These are phyloP conservation scores for Perca flavescens DNA, from an alignment of 2,113 vertebrate genomes.

Conservation along the genomic window DNA sequence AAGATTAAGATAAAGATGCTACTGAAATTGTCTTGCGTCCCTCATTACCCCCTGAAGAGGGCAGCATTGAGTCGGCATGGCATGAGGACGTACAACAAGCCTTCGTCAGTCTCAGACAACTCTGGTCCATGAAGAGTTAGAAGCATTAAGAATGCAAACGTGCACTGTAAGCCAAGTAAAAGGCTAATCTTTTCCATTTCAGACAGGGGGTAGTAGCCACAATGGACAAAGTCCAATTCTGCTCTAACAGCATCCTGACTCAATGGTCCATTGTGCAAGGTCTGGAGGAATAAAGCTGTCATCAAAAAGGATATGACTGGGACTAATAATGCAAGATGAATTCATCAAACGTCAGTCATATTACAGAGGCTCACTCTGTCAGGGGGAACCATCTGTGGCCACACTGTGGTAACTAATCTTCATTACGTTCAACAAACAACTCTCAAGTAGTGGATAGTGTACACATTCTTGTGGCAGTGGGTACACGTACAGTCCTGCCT, in stretches of 20 bases:
- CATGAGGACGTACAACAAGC: constrained; percentile 33
- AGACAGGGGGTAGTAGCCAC: constrained; percentile 58
- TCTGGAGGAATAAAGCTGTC: constrained; percentile 62
- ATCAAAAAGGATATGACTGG: constrained; percentile 38
- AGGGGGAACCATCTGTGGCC: constrained; percentile 35
- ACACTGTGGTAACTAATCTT: constrained; percentile 47
- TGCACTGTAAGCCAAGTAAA: constrained; percentile 67
- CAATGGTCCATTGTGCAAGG: constrained; percentile 65
- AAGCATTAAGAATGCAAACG: constrained; percentile 76
- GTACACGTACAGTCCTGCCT: constrained; percentile 70
- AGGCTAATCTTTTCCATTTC: constrained; percentile 78
- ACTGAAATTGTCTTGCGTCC: background rate
- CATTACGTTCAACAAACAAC: constrained; percentile 63
- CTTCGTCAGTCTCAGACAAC: constrained; percentile 15
- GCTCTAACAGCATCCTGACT: constrained; percentile 61
- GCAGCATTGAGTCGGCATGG: constrained; percentile 54
- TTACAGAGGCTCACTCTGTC: constrained; percentile 35
- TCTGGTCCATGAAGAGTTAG: constrained; percentile 53
- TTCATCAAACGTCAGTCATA: constrained; percentile 28
- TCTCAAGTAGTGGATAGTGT: constrained; percentile 49
- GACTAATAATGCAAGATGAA: constrained; percentile 47
- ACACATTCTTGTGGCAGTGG: constrained; percentile 72
- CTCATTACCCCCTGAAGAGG: constrained; percentile 57
- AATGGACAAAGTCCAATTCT: constrained; percentile 72
- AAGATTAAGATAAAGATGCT: background rate